A percentile compares a stretch with the other conserved stretches of the same genome.
Conservation (phyloP, 2,888 invertebrate genomes). For the Dichetophora obliterata region DNA sequence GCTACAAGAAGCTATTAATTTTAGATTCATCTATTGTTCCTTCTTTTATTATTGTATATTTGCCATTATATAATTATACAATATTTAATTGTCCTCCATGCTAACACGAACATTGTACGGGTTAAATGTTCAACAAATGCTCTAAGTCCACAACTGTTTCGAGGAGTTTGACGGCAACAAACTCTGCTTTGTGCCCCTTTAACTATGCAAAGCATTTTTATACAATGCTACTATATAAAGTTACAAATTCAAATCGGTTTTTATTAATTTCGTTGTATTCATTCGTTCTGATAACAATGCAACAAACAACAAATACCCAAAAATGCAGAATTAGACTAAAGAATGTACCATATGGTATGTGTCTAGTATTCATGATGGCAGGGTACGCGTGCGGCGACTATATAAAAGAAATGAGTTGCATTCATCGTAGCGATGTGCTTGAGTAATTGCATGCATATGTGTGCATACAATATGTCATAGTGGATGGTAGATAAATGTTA, state of each 20-base stretch:
- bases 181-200: neutral
- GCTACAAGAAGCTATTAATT: too few species aligned
- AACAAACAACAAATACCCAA: neutral
- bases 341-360: neutral
- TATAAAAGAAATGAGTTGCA: neutral
- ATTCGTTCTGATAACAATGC: neutral
- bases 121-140: too few species aligned
- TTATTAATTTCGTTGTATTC: neutral
- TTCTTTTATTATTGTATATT: too few species aligned
- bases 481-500: neutral
- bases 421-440: neutral
- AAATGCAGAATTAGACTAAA: neutral
- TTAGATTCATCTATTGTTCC: too few species aligned
- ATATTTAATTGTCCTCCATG: too few species aligned
- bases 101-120: too few species aligned
- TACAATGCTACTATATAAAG: neutral
- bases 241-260: constrained; percentile 14
- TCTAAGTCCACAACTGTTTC: too few species aligned
- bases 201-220: constrained; percentile 17
- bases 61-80: too few species aligned
- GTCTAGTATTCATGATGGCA: neutral
- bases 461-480: neutral
- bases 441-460: neutral
- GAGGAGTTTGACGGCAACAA: neutral
- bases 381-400: neutral